Percentiles rank a stretch among this genome's conserved stretches.
Evolutionary conservation across 2,113 vertebrate species (phyloP).

Genomic region (Himantopus leucocephalus): DNA sequence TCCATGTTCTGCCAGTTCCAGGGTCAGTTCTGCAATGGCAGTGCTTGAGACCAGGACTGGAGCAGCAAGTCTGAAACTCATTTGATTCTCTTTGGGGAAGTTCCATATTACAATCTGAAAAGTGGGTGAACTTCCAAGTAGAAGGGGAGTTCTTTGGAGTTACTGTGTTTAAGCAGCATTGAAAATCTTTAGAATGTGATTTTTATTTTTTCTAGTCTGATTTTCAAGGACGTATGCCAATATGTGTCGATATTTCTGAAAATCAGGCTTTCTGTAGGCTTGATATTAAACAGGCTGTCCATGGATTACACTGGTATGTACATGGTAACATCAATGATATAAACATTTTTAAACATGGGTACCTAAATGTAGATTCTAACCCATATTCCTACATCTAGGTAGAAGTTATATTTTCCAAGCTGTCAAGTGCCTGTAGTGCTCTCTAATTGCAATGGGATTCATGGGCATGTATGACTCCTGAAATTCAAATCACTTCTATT

Average conservation of each 20-base stretch:
- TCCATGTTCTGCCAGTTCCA: not conserved
- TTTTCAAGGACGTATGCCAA: not conserved
- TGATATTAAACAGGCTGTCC: not conserved
- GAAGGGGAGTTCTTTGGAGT: not conserved
- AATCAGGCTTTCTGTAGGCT: not conserved
- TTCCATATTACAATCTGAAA: not conserved
- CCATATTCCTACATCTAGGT: not conserved
- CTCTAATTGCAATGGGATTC: not conserved
- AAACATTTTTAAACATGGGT: not conserved
- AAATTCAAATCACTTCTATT: not conserved
- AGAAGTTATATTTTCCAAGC: not conserved
- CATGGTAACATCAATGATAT: not conserved
- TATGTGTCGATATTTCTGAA: not conserved
- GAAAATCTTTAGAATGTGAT: not conserved
- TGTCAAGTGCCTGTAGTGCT: not conserved
- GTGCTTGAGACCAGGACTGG: not conserved
- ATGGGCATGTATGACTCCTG: not conserved
- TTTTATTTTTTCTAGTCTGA: not conserved
- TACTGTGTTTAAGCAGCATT: not conserved
- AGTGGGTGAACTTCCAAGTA: not conserved
- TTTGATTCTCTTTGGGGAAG: not conserved
- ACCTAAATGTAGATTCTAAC: not conserved
- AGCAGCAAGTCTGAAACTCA: not conserved
- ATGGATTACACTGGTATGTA: not conserved
- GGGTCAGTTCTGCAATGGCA: not conserved